Evolutionary conservation across 1,140 invertebrate species (phyloP).

Genomic region (Nasonia vitripennis): DNA sequence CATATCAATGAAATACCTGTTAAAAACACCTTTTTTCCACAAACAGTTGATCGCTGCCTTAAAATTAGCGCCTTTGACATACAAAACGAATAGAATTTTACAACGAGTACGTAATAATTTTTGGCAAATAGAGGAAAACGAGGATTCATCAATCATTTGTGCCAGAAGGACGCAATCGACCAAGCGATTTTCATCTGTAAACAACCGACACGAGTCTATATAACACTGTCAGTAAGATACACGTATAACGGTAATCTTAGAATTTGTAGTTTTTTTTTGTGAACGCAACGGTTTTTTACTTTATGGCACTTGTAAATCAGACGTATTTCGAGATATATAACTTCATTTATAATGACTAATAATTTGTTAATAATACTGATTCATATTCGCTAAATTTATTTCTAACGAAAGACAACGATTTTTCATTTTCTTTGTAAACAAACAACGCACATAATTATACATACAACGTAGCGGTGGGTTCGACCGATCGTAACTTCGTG

Average conservation of each 20-base stretch:
- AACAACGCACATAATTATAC: slow-evolving; percentile 8
- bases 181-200: slow-evolving; percentile 5
- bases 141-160: slow-evolving; percentile 36
- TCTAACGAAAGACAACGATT: slow-evolving; percentile 38
- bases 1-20: neutral
- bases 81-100: slow-evolving; percentile 27
- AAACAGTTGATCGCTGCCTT: neutral
- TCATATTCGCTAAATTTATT: slow-evolving; percentile 45
- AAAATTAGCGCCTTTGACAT: slow-evolving; percentile 35
- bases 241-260: slow-evolving; percentile 18
- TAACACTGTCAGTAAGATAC: neutral
- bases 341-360: slow-evolving; percentile 43
- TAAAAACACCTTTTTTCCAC: neutral
- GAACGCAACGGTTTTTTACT: slow-evolving; percentile 6
- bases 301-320: slow-evolving; percentile 49
- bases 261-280: slow-evolving; percentile 1
- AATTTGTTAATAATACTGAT: slow-evolving; percentile 48
- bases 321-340: slow-evolving; percentile 38
- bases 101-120: slow-evolving; percentile 27
- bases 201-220: slow-evolving; percentile 15
- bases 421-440: slow-evolving; percentile 22
- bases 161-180: slow-evolving; percentile 11
- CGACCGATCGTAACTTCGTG: slow-evolving; percentile 12
- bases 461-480: slow-evolving; percentile 6
- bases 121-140: slow-evolving; percentile 46